Conservation (phyloP, 2,797 vertebrate species). For the Sarcophilus harrisii region DNA sequence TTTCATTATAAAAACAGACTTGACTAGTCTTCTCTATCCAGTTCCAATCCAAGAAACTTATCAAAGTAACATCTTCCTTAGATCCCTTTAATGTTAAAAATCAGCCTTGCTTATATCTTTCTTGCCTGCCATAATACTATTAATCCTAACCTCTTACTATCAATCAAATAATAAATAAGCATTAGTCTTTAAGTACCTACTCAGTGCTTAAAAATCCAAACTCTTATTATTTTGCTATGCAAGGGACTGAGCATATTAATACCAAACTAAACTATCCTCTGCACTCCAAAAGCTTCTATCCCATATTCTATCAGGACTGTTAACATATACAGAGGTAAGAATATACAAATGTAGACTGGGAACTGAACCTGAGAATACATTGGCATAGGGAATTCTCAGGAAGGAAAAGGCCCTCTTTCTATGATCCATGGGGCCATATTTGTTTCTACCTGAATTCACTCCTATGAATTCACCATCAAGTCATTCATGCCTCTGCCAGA, state of each 20-base stretch:
- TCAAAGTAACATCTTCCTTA: background rate
- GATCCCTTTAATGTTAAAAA: background rate
- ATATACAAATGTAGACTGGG: background rate
- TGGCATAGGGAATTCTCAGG: background rate
- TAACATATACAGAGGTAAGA: background rate
- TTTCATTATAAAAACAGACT: background rate
- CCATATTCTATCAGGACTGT: background rate
- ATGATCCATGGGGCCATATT: background rate
- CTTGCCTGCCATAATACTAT: background rate
- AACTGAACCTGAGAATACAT: background rate
- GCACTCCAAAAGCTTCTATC: background rate
- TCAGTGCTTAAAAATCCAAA: background rate
- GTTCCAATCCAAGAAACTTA: background rate
- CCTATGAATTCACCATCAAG: background rate
- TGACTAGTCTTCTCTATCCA: background rate
- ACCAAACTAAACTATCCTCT: background rate
- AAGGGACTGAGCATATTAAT: background rate
- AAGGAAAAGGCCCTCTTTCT: background rate
- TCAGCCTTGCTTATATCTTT: background rate
- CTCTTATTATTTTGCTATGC: background rate
- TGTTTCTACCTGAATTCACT: background rate
- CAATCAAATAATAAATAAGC: background rate
- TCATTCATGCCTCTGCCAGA: background rate
- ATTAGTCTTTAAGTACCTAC: background rate
- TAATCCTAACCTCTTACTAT: background rate